Evolutionary conservation across 2,113 vertebrate genomes (phyloP).

Genomic region (Chaetops frenatus): DNA sequence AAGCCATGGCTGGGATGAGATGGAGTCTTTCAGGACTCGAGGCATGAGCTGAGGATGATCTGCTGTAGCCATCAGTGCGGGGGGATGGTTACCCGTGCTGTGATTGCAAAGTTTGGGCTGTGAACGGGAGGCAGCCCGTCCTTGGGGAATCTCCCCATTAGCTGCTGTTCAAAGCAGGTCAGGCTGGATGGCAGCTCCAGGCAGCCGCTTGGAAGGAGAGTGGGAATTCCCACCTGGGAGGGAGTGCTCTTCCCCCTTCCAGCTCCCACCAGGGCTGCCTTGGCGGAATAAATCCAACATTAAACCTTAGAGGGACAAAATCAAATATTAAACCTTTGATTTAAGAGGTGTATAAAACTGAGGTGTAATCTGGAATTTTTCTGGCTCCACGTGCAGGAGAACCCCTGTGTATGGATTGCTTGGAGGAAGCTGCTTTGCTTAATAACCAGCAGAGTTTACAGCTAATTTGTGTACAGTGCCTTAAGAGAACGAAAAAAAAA

Average conservation of each 20-base stretch:
- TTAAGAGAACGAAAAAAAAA: neutral
- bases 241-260: neutral
- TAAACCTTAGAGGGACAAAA: neutral
- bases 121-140: too few relatives aligned
- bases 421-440: neutral
- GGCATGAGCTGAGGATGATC: rapidly evolving
- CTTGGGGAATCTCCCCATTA: neutral
- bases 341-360: neutral
- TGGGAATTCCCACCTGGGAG: neutral
- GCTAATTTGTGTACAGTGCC: neutral
- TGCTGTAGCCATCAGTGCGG: neutral
- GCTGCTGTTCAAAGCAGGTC: neutral
- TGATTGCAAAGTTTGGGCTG: rapidly evolving
- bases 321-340: neutral
- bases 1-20: neutral
- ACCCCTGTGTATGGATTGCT: too few relatives aligned
- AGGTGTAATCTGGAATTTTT: neutral
- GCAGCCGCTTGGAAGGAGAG: rapidly evolving
- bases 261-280: neutral
- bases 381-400: neutral
- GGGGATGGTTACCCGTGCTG: rapidly evolving
- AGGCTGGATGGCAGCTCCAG: neutral
- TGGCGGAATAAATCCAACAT: neutral
- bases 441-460: neutral
- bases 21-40: neutral